Evolutionary conservation across 2,113 vertebrate species (phyloP), one percentile per base, ranked within the genome.

Genomic region (Pachycephala philippinensis): DNA sequence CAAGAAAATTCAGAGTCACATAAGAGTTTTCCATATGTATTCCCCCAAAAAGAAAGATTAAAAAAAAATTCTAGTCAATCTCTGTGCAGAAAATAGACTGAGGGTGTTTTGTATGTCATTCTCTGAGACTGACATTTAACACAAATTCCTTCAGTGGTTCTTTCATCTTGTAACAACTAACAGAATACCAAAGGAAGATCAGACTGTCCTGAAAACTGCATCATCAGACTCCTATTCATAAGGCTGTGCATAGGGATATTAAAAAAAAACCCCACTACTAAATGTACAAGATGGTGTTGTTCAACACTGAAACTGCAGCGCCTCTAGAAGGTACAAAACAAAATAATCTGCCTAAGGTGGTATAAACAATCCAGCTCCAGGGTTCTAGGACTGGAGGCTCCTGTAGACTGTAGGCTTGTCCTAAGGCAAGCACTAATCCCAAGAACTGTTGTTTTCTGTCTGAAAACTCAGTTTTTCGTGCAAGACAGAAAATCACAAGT

Each of bases 321-420:
- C 24, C 31, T 90, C 53, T 53, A 39, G 53, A 86, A 72, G 35
- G 37, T 28, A 49, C 13, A 44, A 71, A 40, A 22, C 3, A 35
- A 76, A 68, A 15, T 50, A 31, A 40, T 60, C 37, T 31, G 3
- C 9, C 13, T 31, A 19, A 76, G 12, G 18, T 59, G 52, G 2
- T 49, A 52, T 15, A 63, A 83, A 52, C 0, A 3, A 18, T 9
- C 15, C n/a, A n/a, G 0, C 16, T 57, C 3, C 0, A 1, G 14
- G 4, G 5, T 65, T 84, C 76, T 47, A 24, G 42, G 15, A n/a
- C 23, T 37, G 21, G 26, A 40, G 20, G 18, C 14, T 85, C 12
- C 42, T 61, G 11, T 17, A 52, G 68, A 10, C 16, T 35, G 2
- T 20, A n/a, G 21, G 20, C 9, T 76, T 76, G 9, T 76, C 26